Percentiles rank a stretch among this genome's conserved stretches.
phyloP scores from a whole-genome alignment of 2,888 invertebrate genomes.

The Spodoptera exigua region DNA sequence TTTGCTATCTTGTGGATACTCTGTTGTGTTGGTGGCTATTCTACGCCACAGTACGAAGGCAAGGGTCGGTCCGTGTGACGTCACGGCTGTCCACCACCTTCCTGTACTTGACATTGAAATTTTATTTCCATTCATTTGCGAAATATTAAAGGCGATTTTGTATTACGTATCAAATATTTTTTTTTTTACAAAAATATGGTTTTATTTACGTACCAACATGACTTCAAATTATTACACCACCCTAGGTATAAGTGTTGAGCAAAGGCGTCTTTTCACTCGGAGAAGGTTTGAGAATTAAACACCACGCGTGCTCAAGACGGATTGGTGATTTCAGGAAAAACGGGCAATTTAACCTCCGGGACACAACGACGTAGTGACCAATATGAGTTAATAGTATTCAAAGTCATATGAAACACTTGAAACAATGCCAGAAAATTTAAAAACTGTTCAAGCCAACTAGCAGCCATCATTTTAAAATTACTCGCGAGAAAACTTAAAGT shows the following conservation, averaged over 20 bases:
- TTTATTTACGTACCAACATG: too few species aligned
- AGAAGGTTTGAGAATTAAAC: too few species aligned
- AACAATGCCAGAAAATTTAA: conserved; percentile 27
- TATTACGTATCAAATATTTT: neutral
- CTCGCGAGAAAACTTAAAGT: conserved; percentile 38
- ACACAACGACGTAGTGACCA: too few species aligned
- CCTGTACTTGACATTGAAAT: conserved; percentile 33
- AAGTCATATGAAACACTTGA: neutral
- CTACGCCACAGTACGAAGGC: conserved; percentile 5
- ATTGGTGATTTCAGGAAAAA: too few species aligned
- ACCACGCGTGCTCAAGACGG: too few species aligned
- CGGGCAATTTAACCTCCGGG: too few species aligned
- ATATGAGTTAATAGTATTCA: too few species aligned
- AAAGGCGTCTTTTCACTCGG: too few species aligned
- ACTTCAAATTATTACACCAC: too few species aligned
- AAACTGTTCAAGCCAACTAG: conserved; percentile 24
- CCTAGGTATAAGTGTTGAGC: too few species aligned
- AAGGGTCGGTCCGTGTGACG: conserved; percentile 3
- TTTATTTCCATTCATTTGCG: conserved; percentile 24
- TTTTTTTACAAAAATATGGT: too few species aligned
- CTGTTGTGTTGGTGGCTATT: conserved; percentile 10
- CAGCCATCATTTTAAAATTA: conserved; percentile 36
- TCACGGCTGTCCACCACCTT: conserved; percentile 14
- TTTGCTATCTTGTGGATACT: conserved; percentile 10
- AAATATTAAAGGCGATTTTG: conserved; percentile 12